Conservation (phyloP, 2,113 vertebrate species). For the Lamprologus speciosus region DNA sequence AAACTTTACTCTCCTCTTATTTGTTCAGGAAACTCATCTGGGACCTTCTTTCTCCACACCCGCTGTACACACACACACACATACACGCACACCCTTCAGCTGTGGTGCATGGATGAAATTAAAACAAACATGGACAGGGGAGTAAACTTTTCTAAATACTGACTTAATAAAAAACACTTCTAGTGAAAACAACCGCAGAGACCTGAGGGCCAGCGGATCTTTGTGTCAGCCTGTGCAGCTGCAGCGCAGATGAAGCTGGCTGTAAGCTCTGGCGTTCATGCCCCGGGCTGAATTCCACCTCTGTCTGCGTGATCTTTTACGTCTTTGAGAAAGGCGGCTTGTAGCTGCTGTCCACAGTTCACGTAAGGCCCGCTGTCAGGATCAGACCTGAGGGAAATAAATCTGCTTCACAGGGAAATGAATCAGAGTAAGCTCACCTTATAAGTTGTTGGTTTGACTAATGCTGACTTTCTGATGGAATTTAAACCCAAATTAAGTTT, state of each 20-base stretch:
- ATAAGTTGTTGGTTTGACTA: constrained; percentile 49
- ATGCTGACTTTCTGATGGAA: not conserved
- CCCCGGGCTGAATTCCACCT: not conserved
- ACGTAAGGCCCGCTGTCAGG: not conserved
- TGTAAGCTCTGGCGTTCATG: not conserved
- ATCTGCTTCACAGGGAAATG: not conserved
- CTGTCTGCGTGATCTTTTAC: constrained; percentile 7
- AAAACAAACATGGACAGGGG: constrained; percentile 50
- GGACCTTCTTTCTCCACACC: not conserved
- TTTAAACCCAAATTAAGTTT: constrained; percentile 33
- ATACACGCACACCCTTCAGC: not conserved
- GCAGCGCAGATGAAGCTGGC: constrained; percentile 11
- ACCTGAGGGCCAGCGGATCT: constrained; percentile 3
- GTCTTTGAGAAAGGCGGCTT: not conserved
- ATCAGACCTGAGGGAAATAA: not conserved
- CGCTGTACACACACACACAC: not conserved
- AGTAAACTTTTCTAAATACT: constrained; percentile 58
- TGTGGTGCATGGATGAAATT: constrained; percentile 35
- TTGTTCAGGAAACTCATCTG: constrained; percentile 31
- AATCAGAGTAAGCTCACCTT: constrained; percentile 20
- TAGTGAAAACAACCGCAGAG: constrained; percentile 40
- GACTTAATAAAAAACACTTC: constrained; percentile 48
- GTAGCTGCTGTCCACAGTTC: not conserved
- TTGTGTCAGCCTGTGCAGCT: constrained; percentile 43
- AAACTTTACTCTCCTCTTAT: constrained; percentile 1